Conservation (phyloP, 1,140 invertebrate species). For the Polyergus mexicanus region DNA sequence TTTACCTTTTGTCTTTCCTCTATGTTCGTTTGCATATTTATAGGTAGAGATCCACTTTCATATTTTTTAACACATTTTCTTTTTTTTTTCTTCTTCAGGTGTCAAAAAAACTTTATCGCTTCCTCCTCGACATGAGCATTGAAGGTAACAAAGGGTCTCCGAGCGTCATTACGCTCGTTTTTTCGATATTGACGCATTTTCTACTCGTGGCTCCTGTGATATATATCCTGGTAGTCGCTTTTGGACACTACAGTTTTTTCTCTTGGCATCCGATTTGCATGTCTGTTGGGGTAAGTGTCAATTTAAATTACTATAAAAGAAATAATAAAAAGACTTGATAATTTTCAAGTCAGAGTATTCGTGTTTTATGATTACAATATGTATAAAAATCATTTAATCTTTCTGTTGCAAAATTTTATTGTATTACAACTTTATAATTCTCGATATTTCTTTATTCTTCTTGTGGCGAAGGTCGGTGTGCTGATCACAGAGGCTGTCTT, state of each 20-base stretch:
- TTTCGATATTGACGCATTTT: conserved; percentile 79
- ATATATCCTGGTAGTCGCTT: conserved; percentile 80
- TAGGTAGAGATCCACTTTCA: too few species aligned
- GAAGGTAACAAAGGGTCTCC: conserved; percentile 76
- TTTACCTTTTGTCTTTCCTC: too few species aligned
- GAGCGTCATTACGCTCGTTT: conserved; percentile 70
- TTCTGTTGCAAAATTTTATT: background rate
- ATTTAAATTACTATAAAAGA: background rate
- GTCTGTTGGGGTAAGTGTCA: conserved; percentile 81
- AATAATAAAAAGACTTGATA: background rate
- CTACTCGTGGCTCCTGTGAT: conserved; percentile 80
- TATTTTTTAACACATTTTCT: background rate
- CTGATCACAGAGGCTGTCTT: conserved; percentile 81
- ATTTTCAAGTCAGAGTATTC: too few species aligned
- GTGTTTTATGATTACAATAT: too few species aligned
- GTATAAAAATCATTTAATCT: background rate
- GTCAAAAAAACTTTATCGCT: background rate
- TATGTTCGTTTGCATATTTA: background rate
- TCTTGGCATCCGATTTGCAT: conserved; percentile 85
- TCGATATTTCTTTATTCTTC: background rate
- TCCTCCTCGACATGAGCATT: conserved; percentile 71
- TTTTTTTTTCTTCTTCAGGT: conserved; percentile 3
- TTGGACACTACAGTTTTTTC: conserved; percentile 77
- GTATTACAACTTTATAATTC: background rate
- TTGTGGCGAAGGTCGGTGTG: conserved; percentile 75